Evolutionary conservation across 2,113 vertebrate species (phyloP).

Genomic region (Miniopterus natalensis): DNA sequence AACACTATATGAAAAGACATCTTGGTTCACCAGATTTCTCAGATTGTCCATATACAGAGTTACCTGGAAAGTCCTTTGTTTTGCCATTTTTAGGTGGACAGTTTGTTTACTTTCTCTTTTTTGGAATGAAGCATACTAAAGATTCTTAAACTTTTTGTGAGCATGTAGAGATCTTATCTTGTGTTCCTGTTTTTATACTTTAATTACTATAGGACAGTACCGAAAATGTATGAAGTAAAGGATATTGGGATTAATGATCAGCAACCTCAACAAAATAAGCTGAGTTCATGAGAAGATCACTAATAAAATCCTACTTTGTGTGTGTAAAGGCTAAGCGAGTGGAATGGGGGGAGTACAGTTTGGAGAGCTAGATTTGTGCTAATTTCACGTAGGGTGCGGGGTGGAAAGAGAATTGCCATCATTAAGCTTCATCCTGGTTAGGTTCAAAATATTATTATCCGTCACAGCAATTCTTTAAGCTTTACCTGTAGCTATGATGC

Average conservation of each 20-base stretch:
- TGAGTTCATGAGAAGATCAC: neutral
- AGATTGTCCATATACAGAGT: neutral
- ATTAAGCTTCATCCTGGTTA: neutral
- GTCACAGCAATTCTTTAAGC: neutral
- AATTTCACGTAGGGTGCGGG: neutral
- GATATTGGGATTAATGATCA: neutral
- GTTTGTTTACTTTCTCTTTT: neutral
- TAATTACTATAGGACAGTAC: neutral
- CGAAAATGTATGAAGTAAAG: neutral
- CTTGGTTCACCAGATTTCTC: neutral
- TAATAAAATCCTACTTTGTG: conserved; percentile 2
- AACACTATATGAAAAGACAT: neutral
- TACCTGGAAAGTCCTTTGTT: neutral
- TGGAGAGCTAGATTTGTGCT: neutral
- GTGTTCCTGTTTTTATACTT: neutral
- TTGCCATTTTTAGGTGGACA: neutral
- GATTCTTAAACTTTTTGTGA: neutral
- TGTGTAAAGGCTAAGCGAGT: neutral
- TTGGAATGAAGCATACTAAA: neutral
- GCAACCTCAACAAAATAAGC: neutral
- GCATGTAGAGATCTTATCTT: neutral
- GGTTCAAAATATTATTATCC: neutral
- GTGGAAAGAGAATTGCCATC: neutral
- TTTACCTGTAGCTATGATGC: neutral
- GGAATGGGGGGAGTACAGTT: neutral